Conservation (phyloP, 2,888 invertebrate genomes). For the Bimastos eiseni region DNA sequence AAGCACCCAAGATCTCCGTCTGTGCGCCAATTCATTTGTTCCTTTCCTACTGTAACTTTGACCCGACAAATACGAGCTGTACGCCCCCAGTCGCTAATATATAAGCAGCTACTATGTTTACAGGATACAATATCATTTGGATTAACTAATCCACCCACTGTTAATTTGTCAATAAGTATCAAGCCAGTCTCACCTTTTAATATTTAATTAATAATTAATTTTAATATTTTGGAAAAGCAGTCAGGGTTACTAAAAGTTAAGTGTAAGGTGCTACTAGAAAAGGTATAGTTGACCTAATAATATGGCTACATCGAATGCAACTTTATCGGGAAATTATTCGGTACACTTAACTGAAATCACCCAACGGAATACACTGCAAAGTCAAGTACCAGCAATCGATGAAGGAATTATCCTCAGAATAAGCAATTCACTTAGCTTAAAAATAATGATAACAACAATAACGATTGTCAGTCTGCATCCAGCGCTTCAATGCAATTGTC, state of each 20-base stretch:
- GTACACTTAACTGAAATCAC: too few species aligned
- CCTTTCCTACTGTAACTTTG: background rate
- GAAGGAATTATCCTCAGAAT: too few species aligned
- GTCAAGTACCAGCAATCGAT: too few species aligned
- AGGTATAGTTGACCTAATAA: background rate
- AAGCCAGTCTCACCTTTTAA: background rate
- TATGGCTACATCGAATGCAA: too few species aligned
- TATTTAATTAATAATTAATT: background rate
- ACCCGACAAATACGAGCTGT: background rate
- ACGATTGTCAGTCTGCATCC: too few species aligned
- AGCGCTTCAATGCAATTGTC: too few species aligned
- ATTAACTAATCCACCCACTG: background rate
- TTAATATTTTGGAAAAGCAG: background rate
- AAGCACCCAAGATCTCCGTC: background rate
- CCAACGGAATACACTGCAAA: too few species aligned
- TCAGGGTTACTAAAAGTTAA: too few species aligned
- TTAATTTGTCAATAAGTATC: background rate
- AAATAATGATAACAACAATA: too few species aligned
- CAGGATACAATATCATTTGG: background rate
- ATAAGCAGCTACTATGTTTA: background rate
- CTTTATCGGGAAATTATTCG: too few species aligned
- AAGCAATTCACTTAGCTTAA: too few species aligned
- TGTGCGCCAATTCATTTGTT: background rate
- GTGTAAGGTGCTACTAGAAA: background rate
- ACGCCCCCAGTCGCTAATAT: slow-evolving; percentile 13